These are phyloP conservation scores for Congeria kusceri DNA, from an alignment of 2,888 invertebrate species.

Conservation along the genomic window DNA sequence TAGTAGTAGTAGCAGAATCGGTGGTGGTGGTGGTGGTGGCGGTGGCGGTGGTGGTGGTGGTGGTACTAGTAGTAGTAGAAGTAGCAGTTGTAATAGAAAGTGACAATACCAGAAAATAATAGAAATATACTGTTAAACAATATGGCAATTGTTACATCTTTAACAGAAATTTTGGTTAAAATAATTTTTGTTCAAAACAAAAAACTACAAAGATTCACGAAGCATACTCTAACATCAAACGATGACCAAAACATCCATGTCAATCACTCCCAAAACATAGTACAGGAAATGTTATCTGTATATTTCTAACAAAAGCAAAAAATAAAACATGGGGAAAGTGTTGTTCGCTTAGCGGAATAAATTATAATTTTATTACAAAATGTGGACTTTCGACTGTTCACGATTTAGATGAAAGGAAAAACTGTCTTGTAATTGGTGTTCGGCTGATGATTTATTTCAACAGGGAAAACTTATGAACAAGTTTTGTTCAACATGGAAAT, in stretches of 20 bases:
- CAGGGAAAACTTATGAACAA: constrained; percentile 1
- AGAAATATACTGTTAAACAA: no score
- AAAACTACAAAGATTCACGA: no score
- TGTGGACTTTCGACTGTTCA: constrained; percentile 49
- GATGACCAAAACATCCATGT: neutral
- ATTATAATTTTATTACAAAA: constrained; percentile 66
- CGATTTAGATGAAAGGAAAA: constrained; percentile 54
- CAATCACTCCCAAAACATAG: neutral
- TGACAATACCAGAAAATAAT: no score
- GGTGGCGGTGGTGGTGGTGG: no score
- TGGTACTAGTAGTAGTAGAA: no score
- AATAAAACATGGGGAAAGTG: constrained; percentile 36
- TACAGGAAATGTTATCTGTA: constrained; percentile 39
- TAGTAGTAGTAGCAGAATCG: no score
- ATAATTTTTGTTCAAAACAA: no score
- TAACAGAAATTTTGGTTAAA: no score
- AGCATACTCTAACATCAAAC: neutral
- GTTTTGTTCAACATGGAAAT: constrained; percentile 5
- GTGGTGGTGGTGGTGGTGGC: no score
- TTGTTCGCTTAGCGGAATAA: constrained; percentile 37
- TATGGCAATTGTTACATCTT: no score
- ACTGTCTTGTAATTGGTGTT: constrained; percentile 43
- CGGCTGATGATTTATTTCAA: constrained; percentile 58
- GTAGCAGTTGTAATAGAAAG: no score
- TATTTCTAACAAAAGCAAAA: constrained; percentile 21